These are phyloP conservation scores for Hirundo rustica DNA, from an alignment of 2,797 vertebrate genomes.

Conservation along the genomic window DNA sequence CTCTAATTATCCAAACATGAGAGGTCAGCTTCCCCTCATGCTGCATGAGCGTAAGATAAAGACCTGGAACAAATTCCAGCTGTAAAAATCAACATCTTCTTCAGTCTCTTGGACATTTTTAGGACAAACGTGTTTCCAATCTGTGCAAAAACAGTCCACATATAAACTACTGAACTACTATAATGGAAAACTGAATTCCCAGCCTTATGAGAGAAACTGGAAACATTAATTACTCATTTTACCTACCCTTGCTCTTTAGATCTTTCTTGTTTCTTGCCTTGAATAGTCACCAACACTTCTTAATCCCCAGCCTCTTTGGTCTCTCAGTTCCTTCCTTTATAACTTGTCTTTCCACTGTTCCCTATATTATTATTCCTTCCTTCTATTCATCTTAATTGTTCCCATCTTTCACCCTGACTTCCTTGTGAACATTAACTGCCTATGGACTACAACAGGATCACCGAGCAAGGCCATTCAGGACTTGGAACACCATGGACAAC, in stretches of 20 bases:
- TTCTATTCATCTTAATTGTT: background rate
- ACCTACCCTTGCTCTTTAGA: background rate
- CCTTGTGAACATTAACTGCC: background rate
- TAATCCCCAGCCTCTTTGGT: background rate
- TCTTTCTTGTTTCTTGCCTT: background rate
- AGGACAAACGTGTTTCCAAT: background rate
- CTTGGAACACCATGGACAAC: background rate
- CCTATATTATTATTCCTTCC: background rate
- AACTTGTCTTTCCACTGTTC: background rate
- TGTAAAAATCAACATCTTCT: background rate
- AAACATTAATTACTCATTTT: background rate
- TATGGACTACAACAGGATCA: background rate
- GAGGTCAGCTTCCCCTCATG: background rate
- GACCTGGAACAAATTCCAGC: background rate
- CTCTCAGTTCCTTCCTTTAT: background rate
- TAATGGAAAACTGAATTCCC: background rate
- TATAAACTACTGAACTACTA: background rate
- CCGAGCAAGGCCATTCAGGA: background rate
- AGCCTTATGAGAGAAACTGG: background rate
- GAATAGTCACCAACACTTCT: background rate
- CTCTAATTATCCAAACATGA: background rate
- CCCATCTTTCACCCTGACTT: background rate
- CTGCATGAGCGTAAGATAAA: background rate
- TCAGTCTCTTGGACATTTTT: background rate
- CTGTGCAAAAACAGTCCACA: background rate